phyloP scores from a whole-genome alignment of 2,113 vertebrate genomes.

The Illadopsis cleaveri region DNA sequence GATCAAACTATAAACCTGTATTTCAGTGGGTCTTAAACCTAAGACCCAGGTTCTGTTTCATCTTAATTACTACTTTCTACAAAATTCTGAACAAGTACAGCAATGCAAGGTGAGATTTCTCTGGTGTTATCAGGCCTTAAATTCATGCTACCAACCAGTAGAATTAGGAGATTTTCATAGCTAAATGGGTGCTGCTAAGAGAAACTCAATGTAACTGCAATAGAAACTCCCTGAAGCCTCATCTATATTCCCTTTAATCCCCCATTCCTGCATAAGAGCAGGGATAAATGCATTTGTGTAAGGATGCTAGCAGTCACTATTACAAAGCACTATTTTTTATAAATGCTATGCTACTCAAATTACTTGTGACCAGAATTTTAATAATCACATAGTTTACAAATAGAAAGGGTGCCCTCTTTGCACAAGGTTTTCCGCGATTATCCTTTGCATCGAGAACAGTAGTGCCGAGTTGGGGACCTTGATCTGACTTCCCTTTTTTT shows the following conservation, averaged over 20 bases:
- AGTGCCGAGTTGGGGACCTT: neutral
- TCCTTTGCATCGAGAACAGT: fast-evolving
- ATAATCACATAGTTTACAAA: neutral
- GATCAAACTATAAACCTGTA: neutral
- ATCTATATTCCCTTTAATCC: neutral
- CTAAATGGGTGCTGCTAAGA: neutral
- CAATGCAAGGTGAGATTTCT: neutral
- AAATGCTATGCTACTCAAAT: neutral
- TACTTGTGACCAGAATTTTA: neutral
- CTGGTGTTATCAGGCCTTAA: neutral
- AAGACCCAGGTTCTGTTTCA: neutral
- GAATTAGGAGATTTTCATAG: neutral
- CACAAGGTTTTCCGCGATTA: neutral
- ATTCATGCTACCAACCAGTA: neutral
- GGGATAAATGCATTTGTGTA: neutral
- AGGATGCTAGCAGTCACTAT: neutral
- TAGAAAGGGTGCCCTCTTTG: neutral
- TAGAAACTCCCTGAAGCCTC: neutral
- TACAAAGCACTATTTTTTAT: neutral
- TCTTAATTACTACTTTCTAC: neutral
- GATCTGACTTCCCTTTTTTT: neutral
- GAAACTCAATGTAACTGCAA: neutral
- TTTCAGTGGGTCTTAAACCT: neutral
- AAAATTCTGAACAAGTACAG: neutral
- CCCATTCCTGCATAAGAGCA: neutral